Conservation (phyloP, 2,888 invertebrate species). For the Trachelus iudaicus region DNA sequence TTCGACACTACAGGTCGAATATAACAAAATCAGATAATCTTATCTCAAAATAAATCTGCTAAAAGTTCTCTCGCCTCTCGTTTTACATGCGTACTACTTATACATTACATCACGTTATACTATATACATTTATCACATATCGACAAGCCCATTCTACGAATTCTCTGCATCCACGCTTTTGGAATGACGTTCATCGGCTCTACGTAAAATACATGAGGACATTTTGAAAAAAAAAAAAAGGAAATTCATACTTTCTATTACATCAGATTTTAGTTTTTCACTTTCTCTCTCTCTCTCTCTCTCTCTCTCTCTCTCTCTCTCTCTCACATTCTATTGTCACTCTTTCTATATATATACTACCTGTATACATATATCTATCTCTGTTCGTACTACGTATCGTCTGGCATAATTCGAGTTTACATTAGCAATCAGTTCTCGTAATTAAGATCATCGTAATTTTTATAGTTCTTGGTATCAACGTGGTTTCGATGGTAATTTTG, state of each 20-base stretch:
- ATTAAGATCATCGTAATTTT: not conserved
- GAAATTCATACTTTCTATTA: not conserved
- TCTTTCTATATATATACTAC: not conserved
- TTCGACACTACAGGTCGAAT: constrained; percentile 83
- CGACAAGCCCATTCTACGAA: constrained; percentile 43
- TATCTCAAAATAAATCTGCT: constrained; percentile 23
- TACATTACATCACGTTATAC: not conserved
- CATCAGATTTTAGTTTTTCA: not conserved
- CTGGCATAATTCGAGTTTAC: not conserved
- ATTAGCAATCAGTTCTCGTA: not conserved
- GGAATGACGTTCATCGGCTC: constrained; percentile 56
- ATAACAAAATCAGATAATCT: constrained; percentile 40
- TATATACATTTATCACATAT: constrained; percentile 25
- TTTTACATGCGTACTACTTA: constrained; percentile 10
- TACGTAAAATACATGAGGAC: constrained; percentile 17
- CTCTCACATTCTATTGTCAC: not conserved
- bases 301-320: not conserved
- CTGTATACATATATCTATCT: not conserved
- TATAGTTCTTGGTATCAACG: not conserved
- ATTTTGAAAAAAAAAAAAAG: not conserved
- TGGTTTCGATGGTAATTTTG: not conserved
- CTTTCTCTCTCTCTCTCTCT: not conserved
- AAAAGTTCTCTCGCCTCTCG: constrained; percentile 29
- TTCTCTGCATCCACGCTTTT: constrained; percentile 60
- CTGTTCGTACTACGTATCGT: not conserved